These are phyloP conservation scores for Agrenia bidenticulata DNA, from an alignment of 2,888 invertebrate species.

Conservation along the genomic window DNA sequence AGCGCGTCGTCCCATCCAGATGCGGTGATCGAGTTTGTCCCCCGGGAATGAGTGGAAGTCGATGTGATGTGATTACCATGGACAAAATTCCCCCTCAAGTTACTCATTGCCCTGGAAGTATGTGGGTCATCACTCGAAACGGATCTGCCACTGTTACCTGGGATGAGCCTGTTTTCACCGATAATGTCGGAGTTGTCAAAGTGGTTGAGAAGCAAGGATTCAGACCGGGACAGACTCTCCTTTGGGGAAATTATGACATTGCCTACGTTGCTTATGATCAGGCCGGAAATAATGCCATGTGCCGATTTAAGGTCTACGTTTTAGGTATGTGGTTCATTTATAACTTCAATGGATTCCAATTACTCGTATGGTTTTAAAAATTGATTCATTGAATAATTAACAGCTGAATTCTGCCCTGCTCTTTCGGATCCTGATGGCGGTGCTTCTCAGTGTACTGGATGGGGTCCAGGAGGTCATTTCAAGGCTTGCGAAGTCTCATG, in stretches of 20 bases:
- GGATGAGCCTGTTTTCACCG: slow-evolving; percentile 89
- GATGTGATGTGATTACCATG: slow-evolving; percentile 79
- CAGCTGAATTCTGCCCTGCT: slow-evolving; percentile 89
- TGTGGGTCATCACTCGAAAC: slow-evolving; percentile 91
- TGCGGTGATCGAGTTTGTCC: slow-evolving; percentile 88
- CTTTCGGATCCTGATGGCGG: slow-evolving; percentile 88
- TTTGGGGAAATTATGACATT: slow-evolving; percentile 90
- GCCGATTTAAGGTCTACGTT: slow-evolving; percentile 87
- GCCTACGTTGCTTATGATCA: slow-evolving; percentile 92
- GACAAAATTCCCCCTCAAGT: slow-evolving; percentile 84
- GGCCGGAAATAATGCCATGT: slow-evolving; percentile 86
- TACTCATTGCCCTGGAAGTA: slow-evolving; percentile 87
- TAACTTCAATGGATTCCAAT: too few relatives aligned
- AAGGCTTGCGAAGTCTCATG: slow-evolving; percentile 92
- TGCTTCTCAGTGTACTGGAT: slow-evolving; percentile 63
- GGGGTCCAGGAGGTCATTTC: slow-evolving; percentile 81
- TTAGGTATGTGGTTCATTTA: slow-evolving; percentile 72
- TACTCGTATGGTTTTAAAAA: too few relatives aligned
- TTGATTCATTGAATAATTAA: slow-evolving; percentile 48
- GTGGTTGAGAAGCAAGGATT: slow-evolving; percentile 83
- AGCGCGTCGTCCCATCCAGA: slow-evolving; percentile 84
- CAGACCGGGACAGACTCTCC: slow-evolving; percentile 79
- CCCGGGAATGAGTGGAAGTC: slow-evolving; percentile 79
- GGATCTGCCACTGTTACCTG: slow-evolving; percentile 86
- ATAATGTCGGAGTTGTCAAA: slow-evolving; percentile 78